phyloP scores from a whole-genome alignment of 2,888 invertebrate species.

The Dolichopus griseipennis region DNA sequence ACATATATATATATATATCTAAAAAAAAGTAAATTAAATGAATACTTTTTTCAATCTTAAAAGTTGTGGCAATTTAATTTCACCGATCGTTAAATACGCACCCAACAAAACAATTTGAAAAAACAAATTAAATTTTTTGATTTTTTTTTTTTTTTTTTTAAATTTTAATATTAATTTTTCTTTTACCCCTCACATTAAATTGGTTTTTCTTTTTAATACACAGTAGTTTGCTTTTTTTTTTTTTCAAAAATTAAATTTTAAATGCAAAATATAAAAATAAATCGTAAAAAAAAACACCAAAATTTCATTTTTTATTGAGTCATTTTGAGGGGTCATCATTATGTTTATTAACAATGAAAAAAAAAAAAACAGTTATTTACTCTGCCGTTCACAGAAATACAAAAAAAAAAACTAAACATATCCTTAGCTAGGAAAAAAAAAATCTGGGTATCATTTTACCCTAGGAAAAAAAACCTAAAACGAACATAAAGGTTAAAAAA shows the following conservation, averaged over 20 bases:
- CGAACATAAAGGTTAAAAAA: too few species aligned
- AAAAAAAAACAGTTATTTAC: background rate
- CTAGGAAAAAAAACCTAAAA: too few species aligned
- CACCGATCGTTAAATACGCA: constrained; percentile 10
- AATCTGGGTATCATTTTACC: too few species aligned
- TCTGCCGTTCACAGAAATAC: background rate
- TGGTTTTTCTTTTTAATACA: background rate
- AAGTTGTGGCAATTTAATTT: constrained; percentile 7
- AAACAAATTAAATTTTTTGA: background rate
- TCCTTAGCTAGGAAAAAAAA: too few species aligned
- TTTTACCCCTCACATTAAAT: background rate
- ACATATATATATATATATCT: too few species aligned
- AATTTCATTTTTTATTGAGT: background rate
- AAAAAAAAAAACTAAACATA: background rate
- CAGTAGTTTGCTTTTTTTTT: background rate
- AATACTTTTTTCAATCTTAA: too few species aligned
- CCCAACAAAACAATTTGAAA: too few species aligned
- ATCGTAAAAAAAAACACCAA: background rate
- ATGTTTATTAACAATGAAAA: background rate
- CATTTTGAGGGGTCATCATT: background rate
- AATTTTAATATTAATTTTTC: background rate
- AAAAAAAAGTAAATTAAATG: too few species aligned
- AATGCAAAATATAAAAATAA: background rate
- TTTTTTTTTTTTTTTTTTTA: background rate
- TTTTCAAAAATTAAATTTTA: background rate